Conservation (phyloP, 2,888 invertebrate species). For the Thysanoteuthis rhombus region DNA sequence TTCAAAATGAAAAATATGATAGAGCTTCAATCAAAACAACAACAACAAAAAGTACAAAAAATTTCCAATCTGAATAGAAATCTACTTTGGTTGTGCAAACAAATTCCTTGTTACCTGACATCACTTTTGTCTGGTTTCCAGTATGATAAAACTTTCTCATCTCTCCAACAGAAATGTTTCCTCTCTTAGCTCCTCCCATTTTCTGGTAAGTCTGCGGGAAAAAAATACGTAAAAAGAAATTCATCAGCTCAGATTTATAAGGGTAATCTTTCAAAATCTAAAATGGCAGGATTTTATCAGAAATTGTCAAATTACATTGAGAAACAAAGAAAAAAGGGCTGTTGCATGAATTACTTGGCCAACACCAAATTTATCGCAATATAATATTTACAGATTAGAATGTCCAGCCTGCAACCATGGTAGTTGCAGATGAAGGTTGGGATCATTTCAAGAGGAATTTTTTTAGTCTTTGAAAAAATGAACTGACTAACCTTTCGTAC, state of each 20-base stretch:
- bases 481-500: conserved; percentile 59
- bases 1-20: no score
- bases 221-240: not conserved
- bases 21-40: no score
- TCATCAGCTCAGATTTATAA: not conserved
- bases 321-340: no score
- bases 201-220: conserved; percentile 62
- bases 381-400: not conserved
- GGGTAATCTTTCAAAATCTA: not conserved
- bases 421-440: no score
- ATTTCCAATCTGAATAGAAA: not conserved
- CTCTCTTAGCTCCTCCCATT: conserved; percentile 60
- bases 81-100: not conserved
- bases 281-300: not conserved
- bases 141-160: conserved; percentile 65
- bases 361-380: no score
- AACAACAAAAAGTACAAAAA: not conserved
- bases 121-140: conserved; percentile 44
- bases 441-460: no score
- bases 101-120: conserved; percentile 37
- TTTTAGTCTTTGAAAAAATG: not conserved
- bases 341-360: no score
- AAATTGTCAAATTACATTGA: not conserved
- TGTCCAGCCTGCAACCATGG: not conserved
- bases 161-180: conserved; percentile 55